Evolutionary conservation across 2,797 vertebrate species (phyloP), one percentile per base, ranked within the genome.

Genomic region (Hylomyscus alleni): DNA sequence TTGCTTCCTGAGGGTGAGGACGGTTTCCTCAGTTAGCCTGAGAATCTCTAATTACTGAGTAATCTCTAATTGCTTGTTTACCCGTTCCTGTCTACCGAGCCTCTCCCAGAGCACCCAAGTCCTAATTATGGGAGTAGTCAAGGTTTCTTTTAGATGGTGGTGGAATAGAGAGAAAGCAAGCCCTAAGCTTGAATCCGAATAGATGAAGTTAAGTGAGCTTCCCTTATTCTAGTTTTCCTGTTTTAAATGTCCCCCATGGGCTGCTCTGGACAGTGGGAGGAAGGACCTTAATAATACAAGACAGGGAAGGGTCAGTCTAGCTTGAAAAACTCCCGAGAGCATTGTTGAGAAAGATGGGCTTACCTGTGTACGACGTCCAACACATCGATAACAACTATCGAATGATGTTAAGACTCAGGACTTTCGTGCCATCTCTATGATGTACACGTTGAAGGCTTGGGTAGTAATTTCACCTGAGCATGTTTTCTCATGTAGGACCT

Each of bases 111-210:
- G 87, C 52, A n/a, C 78, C 73, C 20, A 54, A 34, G 72, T 50
- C 12, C 60, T 37, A 82, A 37, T 60, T 24, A 31, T 56, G 88
- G 75, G 34, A 89, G 56, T 75, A 17, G 29, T 65, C 17, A 22
- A 40, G 82, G 44, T 26, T 67, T 91, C 72, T 50, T 94, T 90
- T 60, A 72, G 72, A 89, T 85, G 87, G n/a, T 47, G 83, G 50
- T n/a, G 1, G 56, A n/a, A 24, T 1, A 50, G 56, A 69, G 20
- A 85, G 56, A 47, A 84, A 85, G 50, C 76, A 91, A 93, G 20
- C 34, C 37, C 67, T 56, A 13, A 17, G n/a, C 37, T 89, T 81
- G 60, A 92, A 37, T 19, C n/a, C 91, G 65, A 69, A 84, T 26
- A 62, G n/a, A 82, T 78, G 22, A 31, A 37, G 58, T 89, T 76